phyloP scores from a whole-genome alignment of 2,113 vertebrate genomes.

The Bolborhynchus lineola region DNA sequence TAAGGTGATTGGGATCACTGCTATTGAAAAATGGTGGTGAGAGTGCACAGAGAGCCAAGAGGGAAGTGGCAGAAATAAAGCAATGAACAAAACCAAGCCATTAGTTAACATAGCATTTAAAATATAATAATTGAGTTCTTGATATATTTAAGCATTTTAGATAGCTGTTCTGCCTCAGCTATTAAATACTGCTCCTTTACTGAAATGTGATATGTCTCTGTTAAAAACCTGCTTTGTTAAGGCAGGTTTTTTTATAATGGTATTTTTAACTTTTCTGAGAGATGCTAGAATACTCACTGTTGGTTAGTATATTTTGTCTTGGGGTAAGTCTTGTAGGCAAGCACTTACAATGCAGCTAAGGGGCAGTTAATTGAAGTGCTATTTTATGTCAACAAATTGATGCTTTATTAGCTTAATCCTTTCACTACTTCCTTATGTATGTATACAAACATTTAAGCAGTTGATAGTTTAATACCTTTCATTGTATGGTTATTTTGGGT shows the following conservation, averaged over 20 bases:
- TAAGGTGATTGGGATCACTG: conserved; percentile 13
- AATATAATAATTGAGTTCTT: background rate
- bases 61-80: background rate
- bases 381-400: background rate
- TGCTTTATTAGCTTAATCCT: background rate
- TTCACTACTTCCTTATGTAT: background rate
- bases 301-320: background rate
- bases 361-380: background rate
- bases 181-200: background rate
- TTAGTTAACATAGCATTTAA: background rate
- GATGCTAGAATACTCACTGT: background rate
- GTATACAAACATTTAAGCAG: background rate
- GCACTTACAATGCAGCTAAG: background rate
- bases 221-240: background rate
- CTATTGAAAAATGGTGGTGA: background rate
- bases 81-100: background rate
- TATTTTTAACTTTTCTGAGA: background rate
- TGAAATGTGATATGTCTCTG: background rate
- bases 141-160: background rate
- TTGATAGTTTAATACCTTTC: background rate
- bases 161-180: background rate
- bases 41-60: background rate
- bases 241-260: background rate
- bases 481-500: background rate
- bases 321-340: background rate